phyloP scores from a whole-genome alignment of 2,113 vertebrate genomes.

The Clinocottus analis region DNA sequence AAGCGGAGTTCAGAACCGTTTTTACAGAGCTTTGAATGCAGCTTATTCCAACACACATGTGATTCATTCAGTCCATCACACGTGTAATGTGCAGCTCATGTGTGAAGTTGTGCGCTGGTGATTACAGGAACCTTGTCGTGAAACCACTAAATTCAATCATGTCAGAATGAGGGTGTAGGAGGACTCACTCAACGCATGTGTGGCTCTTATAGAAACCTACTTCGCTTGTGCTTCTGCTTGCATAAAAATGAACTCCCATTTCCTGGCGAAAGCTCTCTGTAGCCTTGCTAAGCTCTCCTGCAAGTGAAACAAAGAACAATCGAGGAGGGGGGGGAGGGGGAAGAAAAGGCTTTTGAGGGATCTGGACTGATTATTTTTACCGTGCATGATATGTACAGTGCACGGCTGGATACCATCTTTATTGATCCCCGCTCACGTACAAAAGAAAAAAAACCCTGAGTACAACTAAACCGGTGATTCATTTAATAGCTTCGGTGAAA shows the following conservation, averaged over 20 bases:
- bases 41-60: neutral
- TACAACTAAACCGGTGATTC: conserved; percentile 34
- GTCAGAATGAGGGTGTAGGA: conserved; percentile 24
- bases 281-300: conserved; percentile 98
- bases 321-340: no score
- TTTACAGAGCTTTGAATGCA: neutral
- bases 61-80: conserved; percentile 8
- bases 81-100: conserved; percentile 23
- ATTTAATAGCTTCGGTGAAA: conserved; percentile 46
- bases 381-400: conserved; percentile 33
- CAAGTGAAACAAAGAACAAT: conserved; percentile 57
- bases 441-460: neutral
- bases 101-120: conserved; percentile 23
- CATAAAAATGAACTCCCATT: conserved; percentile 99
- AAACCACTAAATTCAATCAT: conserved; percentile 10
- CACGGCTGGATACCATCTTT: conserved; percentile 48
- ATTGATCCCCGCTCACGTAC: conserved; percentile 39
- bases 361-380: conserved; percentile 44
- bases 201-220: conserved; percentile 84
- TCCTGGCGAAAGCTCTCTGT: conserved; percentile 96
- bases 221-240: conserved; percentile 99
- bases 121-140: neutral
- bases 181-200: conserved; percentile 33
- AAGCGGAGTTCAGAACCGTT: neutral
- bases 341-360: conserved; percentile 49